phyloP scores from a whole-genome alignment of 2,888 invertebrate genomes.

The Tachina fera region DNA sequence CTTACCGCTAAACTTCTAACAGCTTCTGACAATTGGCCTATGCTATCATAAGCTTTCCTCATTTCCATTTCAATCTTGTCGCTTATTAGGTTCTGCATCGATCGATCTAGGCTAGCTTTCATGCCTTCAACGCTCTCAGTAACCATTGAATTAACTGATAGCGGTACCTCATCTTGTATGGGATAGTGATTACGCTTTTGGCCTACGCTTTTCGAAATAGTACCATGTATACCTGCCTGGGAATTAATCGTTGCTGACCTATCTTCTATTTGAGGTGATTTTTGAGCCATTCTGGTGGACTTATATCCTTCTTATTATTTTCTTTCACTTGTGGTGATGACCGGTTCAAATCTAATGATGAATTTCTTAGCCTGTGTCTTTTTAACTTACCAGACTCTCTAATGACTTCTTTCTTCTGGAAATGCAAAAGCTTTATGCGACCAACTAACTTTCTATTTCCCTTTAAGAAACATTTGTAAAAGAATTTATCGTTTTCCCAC shows the following conservation, averaged over 20 bases:
- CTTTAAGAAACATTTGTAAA: no score
- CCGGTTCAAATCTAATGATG: conserved; percentile 14
- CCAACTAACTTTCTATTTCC: no score
- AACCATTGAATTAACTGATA: no score
- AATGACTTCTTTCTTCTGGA: background rate
- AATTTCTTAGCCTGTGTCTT: background rate
- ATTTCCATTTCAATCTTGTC: background rate
- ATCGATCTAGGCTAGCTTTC: background rate
- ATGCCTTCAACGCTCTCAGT: background rate
- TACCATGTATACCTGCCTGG: background rate
- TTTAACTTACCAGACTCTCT: background rate
- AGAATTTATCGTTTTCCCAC: no score
- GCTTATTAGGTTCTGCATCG: background rate
- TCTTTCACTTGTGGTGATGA: conserved; percentile 24
- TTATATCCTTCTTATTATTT: background rate
- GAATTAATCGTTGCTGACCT: background rate
- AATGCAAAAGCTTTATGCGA: no score
- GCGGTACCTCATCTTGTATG: no score
- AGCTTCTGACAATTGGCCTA: background rate
- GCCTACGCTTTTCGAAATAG: no score
- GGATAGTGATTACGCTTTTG: no score
- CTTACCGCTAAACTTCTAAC: background rate
- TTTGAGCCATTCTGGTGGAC: background rate
- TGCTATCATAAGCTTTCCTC: background rate
- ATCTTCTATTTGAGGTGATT: conserved; percentile 6